Evolutionary conservation across 1,140 invertebrate species (phyloP).

Genomic region (silkworm (Bombyx mori)): ASM3026992v2 NC_085109.1:10092501-10093000

Average conservation of each 20-base stretch:
- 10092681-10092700: conserved; percentile 41
- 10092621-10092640: conserved; percentile 29
- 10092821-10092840: conserved; percentile 18
- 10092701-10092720: conserved; percentile 39
- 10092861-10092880: conserved; percentile 37
- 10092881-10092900: conserved; percentile 28
- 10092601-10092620: conserved; percentile 34
- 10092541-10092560: no score
- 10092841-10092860: conserved; percentile 39
- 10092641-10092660: conserved; percentile 51
- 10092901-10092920: conserved; percentile 25
- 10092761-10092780: conserved; percentile 49
- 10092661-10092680: conserved; percentile 28
- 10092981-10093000: no score
- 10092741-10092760: conserved; percentile 37
- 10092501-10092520: no score
- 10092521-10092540: no score
- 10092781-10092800: conserved; percentile 20
- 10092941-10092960: no score
- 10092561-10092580: no score
- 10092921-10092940: no score
- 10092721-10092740: conserved; percentile 16
- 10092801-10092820: conserved; percentile 28
- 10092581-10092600: no score
- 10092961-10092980: no score